Evolutionary conservation across 2,113 vertebrate genomes (phyloP).

Genomic region (Syngnathus typhle): DNA sequence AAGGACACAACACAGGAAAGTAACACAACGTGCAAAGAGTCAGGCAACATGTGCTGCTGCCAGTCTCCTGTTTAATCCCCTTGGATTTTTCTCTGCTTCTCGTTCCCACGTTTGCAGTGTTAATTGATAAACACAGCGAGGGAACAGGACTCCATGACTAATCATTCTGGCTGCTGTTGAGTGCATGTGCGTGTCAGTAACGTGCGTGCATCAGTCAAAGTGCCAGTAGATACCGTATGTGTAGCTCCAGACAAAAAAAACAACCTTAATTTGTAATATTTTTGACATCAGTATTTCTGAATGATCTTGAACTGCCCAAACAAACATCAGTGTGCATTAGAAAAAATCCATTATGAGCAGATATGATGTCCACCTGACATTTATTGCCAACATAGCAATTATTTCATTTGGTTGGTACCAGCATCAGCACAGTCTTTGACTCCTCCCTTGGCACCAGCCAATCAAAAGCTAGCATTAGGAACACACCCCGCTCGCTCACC

Average conservation of each 20-base stretch:
- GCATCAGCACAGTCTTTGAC: conserved; percentile 20
- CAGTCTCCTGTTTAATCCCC: conserved; percentile 70
- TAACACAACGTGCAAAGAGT: conserved; percentile 35
- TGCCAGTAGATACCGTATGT: not conserved
- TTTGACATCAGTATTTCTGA: not conserved
- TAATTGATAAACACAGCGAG: conserved; percentile 75
- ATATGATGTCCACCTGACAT: not conserved
- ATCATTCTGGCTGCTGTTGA: conserved; percentile 58
- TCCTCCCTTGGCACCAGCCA: conserved; percentile 25
- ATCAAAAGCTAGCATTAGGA: conserved; percentile 26
- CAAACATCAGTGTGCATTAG: not conserved
- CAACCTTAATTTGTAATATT: not conserved
- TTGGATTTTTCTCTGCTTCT: conserved; percentile 61
- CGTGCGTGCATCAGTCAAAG: conserved; percentile 29
- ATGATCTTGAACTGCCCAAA: not conserved
- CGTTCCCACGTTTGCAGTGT: conserved; percentile 74
- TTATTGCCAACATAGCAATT: conserved; percentile 4
- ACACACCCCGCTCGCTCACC: conserved; percentile 29
- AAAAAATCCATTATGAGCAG: no score
- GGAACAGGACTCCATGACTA: conserved; percentile 65
- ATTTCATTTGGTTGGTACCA: conserved; percentile 21
- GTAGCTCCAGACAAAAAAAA: not conserved
- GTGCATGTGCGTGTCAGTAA: conserved; percentile 17
- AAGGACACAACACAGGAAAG: conserved; percentile 27
- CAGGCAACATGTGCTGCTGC: conserved; percentile 68